phyloP scores from a whole-genome alignment of 2,797 vertebrate species.

The Ctenosaura bakeri region DNA sequence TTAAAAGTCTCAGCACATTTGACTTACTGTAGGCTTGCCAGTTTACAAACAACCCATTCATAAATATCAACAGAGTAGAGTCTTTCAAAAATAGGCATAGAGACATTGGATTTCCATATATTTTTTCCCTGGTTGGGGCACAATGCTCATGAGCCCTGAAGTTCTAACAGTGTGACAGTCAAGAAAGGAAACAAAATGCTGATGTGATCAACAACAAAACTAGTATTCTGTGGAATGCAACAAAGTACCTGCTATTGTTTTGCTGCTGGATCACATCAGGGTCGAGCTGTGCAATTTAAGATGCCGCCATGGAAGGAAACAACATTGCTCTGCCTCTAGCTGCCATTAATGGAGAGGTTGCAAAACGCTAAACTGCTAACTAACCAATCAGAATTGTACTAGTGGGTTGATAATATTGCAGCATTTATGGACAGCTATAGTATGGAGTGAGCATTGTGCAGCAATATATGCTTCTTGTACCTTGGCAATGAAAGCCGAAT shows the following conservation, averaged over 20 bases:
- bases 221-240: rapidly evolving
- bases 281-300: neutral
- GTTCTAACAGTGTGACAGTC: neutral
- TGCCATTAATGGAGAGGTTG: neutral
- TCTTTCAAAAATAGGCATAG: slow-evolving; percentile 26
- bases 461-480: neutral
- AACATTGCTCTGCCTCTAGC: rapidly evolving
- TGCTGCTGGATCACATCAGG: rapidly evolving
- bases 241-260: neutral
- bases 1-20: slow-evolving; percentile 24
- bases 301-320: rapidly evolving
- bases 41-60: slow-evolving; percentile 28
- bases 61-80: neutral
- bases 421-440: neutral
- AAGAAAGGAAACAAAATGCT: neutral
- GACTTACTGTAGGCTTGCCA: slow-evolving; percentile 22
- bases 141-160: neutral
- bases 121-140: neutral
- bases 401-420: neutral
- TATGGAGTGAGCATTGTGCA: rapidly evolving
- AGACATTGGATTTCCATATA: slow-evolving; percentile 23
- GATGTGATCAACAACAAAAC: neutral
- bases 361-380: slow-evolving; percentile 10
- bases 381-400: neutral
- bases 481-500: neutral